Evolutionary conservation across 2,113 vertebrate genomes (phyloP).

Genomic region (Rhinopithecus roxellana): DNA sequence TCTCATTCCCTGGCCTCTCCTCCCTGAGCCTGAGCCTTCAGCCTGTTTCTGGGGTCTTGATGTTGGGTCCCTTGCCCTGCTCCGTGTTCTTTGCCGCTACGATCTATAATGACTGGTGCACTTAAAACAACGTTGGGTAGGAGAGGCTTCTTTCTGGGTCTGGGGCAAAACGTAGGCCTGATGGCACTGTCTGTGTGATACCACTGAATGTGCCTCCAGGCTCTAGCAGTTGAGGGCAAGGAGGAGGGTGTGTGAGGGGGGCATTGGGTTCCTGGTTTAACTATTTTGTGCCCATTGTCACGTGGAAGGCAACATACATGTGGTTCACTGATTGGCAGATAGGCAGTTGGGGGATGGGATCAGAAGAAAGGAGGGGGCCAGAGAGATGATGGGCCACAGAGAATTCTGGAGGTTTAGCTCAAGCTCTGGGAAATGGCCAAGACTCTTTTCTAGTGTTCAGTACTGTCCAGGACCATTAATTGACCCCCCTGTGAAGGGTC

Average conservation of each 20-base stretch:
- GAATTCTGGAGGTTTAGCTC: background rate
- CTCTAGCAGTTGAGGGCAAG: background rate
- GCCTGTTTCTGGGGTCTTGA: background rate
- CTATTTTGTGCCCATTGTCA: background rate
- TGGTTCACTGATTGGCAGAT: background rate
- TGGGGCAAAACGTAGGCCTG: background rate
- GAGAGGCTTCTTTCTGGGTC: background rate
- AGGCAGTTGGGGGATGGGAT: background rate
- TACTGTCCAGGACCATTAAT: background rate
- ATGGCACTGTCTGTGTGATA: background rate
- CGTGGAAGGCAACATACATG: background rate
- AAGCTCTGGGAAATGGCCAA: background rate
- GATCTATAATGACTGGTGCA: background rate
- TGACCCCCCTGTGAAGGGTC: background rate
- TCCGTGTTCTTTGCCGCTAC: background rate
- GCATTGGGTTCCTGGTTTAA: background rate
- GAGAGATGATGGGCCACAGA: background rate
- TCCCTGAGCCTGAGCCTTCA: background rate
- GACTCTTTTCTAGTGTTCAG: background rate
- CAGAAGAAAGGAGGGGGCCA: background rate
- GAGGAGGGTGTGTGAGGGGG: background rate
- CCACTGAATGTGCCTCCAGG: background rate
- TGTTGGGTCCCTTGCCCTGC: background rate
- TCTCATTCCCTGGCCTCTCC: background rate
- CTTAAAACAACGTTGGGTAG: background rate